Conservation (phyloP, 2,888 invertebrate genomes). For the Acleris holmiana region DNA sequence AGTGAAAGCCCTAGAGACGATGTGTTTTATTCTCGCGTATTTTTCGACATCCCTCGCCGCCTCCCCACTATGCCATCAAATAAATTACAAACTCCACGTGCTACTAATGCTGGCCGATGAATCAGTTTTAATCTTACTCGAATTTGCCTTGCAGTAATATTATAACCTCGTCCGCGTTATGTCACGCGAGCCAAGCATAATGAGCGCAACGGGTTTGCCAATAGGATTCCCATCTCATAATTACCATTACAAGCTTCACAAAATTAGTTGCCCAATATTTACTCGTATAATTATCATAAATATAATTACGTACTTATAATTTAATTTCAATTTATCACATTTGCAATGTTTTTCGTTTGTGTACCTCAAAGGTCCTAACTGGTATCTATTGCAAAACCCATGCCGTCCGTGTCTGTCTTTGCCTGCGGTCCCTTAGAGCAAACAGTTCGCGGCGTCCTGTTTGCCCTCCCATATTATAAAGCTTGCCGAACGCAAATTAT, state of each 20-base stretch:
- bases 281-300: too few species aligned
- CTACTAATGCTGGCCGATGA: slow-evolving; percentile 12
- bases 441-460: too few species aligned
- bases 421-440: too few species aligned
- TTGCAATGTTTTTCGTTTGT: too few species aligned
- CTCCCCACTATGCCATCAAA: slow-evolving; percentile 61
- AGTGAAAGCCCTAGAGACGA: slow-evolving; percentile 76
- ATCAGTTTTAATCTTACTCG: slow-evolving; percentile 22
- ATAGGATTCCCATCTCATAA: slow-evolving; percentile 12
- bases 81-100: slow-evolving; percentile 57
- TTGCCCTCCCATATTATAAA: too few species aligned
- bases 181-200: slow-evolving; percentile 41
- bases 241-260: neutral
- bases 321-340: too few species aligned
- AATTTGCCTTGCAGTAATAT: slow-evolving; percentile 26
- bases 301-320: too few species aligned
- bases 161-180: slow-evolving; percentile 41
- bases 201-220: slow-evolving; percentile 8
- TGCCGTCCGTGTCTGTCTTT: too few species aligned
- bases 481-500: too few species aligned
- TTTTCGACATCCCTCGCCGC: slow-evolving; percentile 78
- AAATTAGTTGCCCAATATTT: too few species aligned
- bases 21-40: slow-evolving; percentile 76
- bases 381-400: too few species aligned
- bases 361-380: too few species aligned